Evolutionary conservation across 2,113 vertebrate species (phyloP), one percentile per base, ranked within the genome.

Genomic region (Camarhynchus parvulus): DNA sequence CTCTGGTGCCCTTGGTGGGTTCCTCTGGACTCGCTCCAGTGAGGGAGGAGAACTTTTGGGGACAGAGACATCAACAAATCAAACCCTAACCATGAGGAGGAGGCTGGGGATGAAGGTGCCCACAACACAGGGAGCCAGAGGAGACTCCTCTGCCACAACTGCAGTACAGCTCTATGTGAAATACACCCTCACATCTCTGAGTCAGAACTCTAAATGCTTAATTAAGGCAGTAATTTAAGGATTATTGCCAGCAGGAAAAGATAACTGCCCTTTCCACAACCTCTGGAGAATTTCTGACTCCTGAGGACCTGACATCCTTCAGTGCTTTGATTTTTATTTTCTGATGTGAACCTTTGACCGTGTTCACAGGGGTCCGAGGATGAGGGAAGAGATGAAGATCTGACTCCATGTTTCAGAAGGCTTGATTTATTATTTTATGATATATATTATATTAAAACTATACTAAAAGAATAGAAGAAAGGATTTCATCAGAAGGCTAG

Each of bases 11-110:
- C 28, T 17, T 12, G 33, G 8, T 46, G 53, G 19, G 8, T 5
- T 53, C 62, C 47, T 47, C 47, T 55, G 62, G 41, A 9, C n/a
- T 47, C 0, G 0, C 39, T 76, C 8, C 30, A 23, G 10, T 5
- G 21, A 46, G 4, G 27, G 7, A 15, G 25, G 6, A 44, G 12
- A 52, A 58, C 31, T 90, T 83, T 22, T 44, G 63, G 14, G 9
- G 11, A 8, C 35, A 31, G 13, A 78, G 31, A 41, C 53, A 23
- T 4, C 80, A 97, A 61, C 10, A 77, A 75, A 66, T 69, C 44
- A 31, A 41, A 10, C 41, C 63, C 62, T 24, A 30, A 22, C 6
- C n/a, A 1, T 35, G 23, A n/a, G 35, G 52, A 91, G 6, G 15
- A 78, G 35, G 18, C 5, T 25, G 21, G 16, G 39, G 87, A 14